phyloP scores from a whole-genome alignment of 23 tunicate genomes.

The Diplosoma virens region DNA sequence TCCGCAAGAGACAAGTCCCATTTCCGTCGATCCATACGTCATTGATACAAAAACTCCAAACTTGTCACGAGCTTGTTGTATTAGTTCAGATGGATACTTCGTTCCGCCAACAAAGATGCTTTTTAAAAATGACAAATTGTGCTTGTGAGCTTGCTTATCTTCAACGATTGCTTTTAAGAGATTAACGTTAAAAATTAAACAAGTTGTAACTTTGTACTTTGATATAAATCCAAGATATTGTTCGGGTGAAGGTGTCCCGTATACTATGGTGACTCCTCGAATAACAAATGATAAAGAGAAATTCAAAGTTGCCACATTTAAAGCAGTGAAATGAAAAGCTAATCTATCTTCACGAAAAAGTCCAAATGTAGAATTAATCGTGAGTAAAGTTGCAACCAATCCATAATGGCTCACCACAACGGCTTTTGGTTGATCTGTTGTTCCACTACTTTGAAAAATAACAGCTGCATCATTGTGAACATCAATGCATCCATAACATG shows the following conservation, averaged over 20 bases:
- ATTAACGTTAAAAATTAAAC: neutral
- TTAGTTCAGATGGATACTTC: neutral
- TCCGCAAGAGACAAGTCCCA: neutral
- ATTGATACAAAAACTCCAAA: neutral
- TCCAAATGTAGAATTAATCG: neutral
- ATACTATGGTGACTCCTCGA: neutral
- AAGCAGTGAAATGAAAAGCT: no score
- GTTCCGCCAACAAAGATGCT: neutral
- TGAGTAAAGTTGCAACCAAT: neutral
- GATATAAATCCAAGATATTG: neutral
- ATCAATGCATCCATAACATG: neutral
- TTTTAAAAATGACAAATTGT: neutral
- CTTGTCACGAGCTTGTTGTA: neutral
- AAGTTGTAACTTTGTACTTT: neutral
- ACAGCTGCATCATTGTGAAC: conserved; percentile 13
- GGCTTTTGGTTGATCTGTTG: conserved; percentile 26
- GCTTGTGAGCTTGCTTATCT: neutral
- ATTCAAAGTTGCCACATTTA: neutral
- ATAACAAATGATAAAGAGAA: neutral
- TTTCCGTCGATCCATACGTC: conserved; percentile 3
- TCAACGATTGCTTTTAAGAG: neutral
- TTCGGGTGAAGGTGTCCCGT: neutral
- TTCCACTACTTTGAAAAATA: conserved; percentile 25
- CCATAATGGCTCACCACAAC: conserved; percentile 12
- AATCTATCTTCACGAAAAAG: neutral